Evolutionary conservation across 2,113 vertebrate genomes (phyloP), one percentile per base, ranked within the genome.

Genomic region (Gasterosteus aculeatus): DNA sequence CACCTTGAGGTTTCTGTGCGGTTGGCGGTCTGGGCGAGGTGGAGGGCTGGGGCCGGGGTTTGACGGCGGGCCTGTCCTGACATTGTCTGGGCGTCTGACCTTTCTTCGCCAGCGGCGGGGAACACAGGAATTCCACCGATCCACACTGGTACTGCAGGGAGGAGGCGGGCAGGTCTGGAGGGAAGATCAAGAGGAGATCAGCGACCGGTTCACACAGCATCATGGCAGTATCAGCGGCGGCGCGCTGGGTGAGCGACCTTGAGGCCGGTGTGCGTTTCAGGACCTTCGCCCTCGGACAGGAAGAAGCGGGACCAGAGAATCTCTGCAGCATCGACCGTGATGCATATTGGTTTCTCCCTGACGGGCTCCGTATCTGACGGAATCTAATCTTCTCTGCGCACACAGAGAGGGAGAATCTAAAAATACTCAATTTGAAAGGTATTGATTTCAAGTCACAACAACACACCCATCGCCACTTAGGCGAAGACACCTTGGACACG

Each of bases 1-100:
- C 94, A 94, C 95, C 95, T 95, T 95, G 94, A 86, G 95, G 95
- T 92, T 96, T 97, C 92, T 94, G 93, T 77, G 94, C 80, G 60
- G 85, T 83, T 61, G 91, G 88, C 29, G 89, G 93, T 89, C 92
- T 94, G 85, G 91, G 76, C 53, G 89, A 81, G 14, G 92, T 73
- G 85, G 91, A 61, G 76, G 91, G 91, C 84, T 90, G 91, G 76
- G 91, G 92, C 76, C 87, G 91, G 70, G 93, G 95, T 77, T 92
- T 94, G 90, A 93, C 89, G 77, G 90, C 82, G 82, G 93, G 88
- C 90, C 77, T 81, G 68, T 87, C 82, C 85, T 92, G 92, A 94
- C 94, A 95, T 94, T 82, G 90, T 22, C 83, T 88, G 16, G 84
- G 76, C 61, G 78, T 83, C 1, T 81, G 86, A 14, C 83, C 74